Evolutionary conservation across 2,113 vertebrate genomes (phyloP).

Genomic region (Ageneiosus marmoratus): DNA sequence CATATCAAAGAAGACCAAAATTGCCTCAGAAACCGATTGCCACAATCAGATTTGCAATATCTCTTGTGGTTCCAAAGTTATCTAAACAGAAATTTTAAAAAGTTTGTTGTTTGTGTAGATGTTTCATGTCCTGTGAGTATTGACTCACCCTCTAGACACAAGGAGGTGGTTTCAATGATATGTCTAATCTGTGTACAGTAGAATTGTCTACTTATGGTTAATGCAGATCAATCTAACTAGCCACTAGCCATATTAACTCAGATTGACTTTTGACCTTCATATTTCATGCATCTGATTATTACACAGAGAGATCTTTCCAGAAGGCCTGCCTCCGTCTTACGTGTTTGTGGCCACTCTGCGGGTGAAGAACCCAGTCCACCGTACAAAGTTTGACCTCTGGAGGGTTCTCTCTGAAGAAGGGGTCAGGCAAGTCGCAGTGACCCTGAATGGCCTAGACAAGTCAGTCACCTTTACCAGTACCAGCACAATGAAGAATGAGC

Average conservation of each 20-base stretch:
- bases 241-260: background rate
- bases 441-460: constrained; percentile 60
- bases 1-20: too few relatives aligned
- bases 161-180: too few relatives aligned
- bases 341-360: constrained; percentile 69
- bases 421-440: constrained; percentile 62
- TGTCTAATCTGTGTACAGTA: too few relatives aligned
- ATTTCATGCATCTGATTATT: background rate
- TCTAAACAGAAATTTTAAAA: too few relatives aligned
- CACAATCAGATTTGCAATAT: too few relatives aligned
- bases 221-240: background rate
- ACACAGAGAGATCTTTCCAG: constrained; percentile 65
- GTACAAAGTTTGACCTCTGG: constrained; percentile 62
- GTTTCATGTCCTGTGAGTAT: too few relatives aligned
- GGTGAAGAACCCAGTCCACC: constrained; percentile 57
- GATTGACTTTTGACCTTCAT: background rate
- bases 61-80: too few relatives aligned
- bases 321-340: constrained; percentile 68
- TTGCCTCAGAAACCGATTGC: too few relatives aligned
- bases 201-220: background rate
- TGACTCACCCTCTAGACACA: too few relatives aligned
- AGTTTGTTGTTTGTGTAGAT: too few relatives aligned
- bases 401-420: constrained; percentile 61
- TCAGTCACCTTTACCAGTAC: constrained; percentile 61
- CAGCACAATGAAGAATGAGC: constrained; percentile 52